phyloP scores from a whole-genome alignment of 2,888 invertebrate species.

The Drosophila quinaria region DNA sequence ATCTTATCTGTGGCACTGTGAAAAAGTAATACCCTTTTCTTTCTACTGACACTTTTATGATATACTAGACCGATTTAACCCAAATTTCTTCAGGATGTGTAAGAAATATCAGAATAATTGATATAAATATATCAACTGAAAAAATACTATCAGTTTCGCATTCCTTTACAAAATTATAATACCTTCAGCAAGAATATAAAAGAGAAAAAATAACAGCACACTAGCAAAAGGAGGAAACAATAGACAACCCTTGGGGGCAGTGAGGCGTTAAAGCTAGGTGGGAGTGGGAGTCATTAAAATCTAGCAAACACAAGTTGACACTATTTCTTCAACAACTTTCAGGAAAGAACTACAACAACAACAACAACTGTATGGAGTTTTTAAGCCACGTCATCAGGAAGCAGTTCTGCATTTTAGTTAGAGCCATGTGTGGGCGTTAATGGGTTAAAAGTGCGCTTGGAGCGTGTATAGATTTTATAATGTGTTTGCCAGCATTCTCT shows the following conservation, averaged over 20 bases:
- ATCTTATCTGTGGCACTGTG: neutral
- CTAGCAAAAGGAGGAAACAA: slow-evolving; percentile 63
- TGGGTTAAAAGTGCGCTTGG: slow-evolving; percentile 80
- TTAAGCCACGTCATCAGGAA: slow-evolving; percentile 61
- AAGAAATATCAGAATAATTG: neutral
- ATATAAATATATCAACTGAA: neutral
- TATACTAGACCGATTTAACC: neutral
- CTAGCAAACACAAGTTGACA: slow-evolving; percentile 76
- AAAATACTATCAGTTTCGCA: neutral
- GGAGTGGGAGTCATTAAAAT: slow-evolving; percentile 67
- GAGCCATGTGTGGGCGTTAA: slow-evolving; percentile 70
- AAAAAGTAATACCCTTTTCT: neutral
- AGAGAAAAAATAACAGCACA: slow-evolving; percentile 33
- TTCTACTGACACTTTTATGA: neutral
- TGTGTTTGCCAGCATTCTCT: slow-evolving; percentile 62
- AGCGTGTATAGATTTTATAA: slow-evolving; percentile 79
- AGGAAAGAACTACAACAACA: slow-evolving; percentile 46
- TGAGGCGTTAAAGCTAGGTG: slow-evolving; percentile 58
- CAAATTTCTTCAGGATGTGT: neutral
- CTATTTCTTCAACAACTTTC: slow-evolving; percentile 70
- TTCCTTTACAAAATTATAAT: neutral
- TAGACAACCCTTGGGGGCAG: slow-evolving; percentile 64
- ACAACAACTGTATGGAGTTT: slow-evolving; percentile 21
- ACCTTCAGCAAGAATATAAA: neutral
- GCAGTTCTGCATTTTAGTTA: slow-evolving; percentile 34